Conservation (phyloP, 2,888 invertebrate species). For the Drosophila atroscutellata region DNA sequence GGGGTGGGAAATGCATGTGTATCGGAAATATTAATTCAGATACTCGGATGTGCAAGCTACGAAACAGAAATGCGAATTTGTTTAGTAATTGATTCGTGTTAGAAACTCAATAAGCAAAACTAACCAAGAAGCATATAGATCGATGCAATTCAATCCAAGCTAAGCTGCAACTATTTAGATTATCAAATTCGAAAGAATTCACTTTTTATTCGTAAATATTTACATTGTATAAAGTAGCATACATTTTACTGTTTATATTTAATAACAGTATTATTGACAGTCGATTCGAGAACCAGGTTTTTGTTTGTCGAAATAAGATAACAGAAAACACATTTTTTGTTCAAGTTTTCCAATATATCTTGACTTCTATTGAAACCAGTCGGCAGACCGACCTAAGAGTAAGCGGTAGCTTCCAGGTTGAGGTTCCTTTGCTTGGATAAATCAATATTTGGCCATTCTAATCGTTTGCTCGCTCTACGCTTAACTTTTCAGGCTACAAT, state of each 20-base stretch:
- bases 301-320: neutral
- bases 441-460: neutral
- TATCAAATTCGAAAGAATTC: neutral
- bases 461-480: neutral
- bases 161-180: neutral
- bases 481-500: slow-evolving; percentile 80
- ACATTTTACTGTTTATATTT: neutral
- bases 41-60: neutral
- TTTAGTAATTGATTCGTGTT: neutral
- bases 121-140: neutral
- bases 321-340: neutral
- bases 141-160: neutral
- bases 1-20: slow-evolving; percentile 1
- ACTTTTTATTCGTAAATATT: neutral
- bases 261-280: neutral
- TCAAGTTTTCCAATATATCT: neutral
- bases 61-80: slow-evolving; percentile 4
- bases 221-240: neutral
- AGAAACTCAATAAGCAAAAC: neutral
- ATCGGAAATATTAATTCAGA: slow-evolving; percentile 6
- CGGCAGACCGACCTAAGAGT: neutral
- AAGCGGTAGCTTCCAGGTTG: neutral
- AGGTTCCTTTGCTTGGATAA: neutral
- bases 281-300: neutral
- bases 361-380: neutral